Conservation (phyloP, 2,113 vertebrate species). For the Nipponia nippon region DNA sequence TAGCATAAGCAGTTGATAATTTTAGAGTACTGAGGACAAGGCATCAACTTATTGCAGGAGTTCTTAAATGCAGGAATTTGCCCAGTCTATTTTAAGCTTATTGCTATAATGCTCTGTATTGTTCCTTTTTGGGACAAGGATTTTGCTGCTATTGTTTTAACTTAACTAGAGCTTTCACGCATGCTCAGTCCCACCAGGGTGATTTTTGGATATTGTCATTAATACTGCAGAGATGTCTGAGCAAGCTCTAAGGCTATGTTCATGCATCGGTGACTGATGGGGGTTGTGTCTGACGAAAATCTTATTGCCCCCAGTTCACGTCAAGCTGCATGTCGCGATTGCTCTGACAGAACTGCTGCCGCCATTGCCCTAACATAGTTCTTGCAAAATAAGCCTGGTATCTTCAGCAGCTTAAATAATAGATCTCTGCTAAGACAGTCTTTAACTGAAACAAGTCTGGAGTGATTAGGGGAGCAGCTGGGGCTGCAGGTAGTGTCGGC, state of each 20-base stretch:
- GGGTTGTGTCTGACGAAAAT: not conserved
- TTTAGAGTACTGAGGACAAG: not conserved
- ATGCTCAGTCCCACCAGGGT: not conserved
- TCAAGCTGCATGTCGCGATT: not conserved
- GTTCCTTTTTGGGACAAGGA: not conserved
- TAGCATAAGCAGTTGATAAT: not conserved
- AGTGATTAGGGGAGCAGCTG: not conserved
- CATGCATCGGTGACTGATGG: not conserved
- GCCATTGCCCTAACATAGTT: not conserved
- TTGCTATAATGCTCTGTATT: not conserved
- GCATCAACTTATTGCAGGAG: not conserved
- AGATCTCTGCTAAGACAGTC: not conserved
- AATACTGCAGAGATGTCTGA: slow-evolving; percentile 4
- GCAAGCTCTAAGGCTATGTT: not conserved
- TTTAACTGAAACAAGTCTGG: not conserved
- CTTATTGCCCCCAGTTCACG: not conserved
- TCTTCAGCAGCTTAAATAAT: not conserved
- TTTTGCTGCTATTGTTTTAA: not conserved
- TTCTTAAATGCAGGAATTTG: not conserved
- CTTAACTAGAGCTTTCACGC: not conserved
- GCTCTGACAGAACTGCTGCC: slow-evolving; percentile 16
- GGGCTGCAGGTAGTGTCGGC: not conserved
- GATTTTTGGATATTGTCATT: slow-evolving; percentile 11
- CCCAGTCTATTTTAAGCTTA: not conserved
- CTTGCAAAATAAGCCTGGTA: not conserved